Evolutionary conservation across 2,113 vertebrate species (phyloP), one percentile per base, ranked within the genome.

Genomic region (Varanus salvator): DNA sequence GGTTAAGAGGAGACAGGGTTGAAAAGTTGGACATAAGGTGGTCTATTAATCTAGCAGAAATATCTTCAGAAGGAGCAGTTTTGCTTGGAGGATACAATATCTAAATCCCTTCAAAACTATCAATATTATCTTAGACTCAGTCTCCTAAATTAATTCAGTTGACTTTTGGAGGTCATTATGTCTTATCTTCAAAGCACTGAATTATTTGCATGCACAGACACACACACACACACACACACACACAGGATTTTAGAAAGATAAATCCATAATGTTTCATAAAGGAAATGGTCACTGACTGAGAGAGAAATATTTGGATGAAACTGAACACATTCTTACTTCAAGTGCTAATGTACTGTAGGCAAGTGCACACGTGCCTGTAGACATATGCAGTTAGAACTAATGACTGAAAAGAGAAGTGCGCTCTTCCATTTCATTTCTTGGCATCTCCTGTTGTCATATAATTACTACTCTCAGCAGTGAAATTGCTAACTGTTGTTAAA

Each of bases 1-100:
- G 94, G 91, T 96, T 91, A 94, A 88, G 93, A 71, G 89, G 80
- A 93, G 76, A 91, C 34, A 2, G 21, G 88, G 68, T 92, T 94
- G 91, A 92, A 93, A 90, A 87, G 87, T 85, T 92, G 93, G 94
- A 95, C 93, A 94, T 84, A 92, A 95, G 89, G 90, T 78, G 91
- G n/a, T 74, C 76, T 94, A 92, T 96, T 94, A 95, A 94, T 95
- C 85, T 91, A 89, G 94, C 94, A 95, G 95, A 92, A 89, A 94
- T 90, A 91, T 94, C 94, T 94, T 87, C 81, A 82, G 75, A 91
- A 84, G 85, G 91, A 93, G 92, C 29, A 87, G 66, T 93, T 92
- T 93, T 93, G 87, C 89, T 94, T 92, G 85, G 83, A 89, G 68
- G 64, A 71, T 83, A 89, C 66, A 72, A 86, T 91, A 94, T 87